Percentiles rank a stretch among this genome's conserved stretches.
These are phyloP conservation scores for Thereva nobilitata DNA, from an alignment of 2,888 invertebrate genomes.

Conservation along the genomic window DNA sequence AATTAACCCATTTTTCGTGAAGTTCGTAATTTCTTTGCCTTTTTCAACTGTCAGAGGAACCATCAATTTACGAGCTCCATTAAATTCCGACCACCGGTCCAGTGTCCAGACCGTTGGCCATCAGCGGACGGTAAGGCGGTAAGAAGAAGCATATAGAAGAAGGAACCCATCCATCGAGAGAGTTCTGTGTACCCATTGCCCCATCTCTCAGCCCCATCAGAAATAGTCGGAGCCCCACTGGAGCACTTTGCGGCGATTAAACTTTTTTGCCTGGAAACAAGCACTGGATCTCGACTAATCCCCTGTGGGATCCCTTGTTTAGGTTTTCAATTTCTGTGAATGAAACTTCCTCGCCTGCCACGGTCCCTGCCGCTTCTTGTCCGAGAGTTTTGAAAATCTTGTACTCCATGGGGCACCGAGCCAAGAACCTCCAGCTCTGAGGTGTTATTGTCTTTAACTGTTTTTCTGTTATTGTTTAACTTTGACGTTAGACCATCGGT, in stretches of 20 bases:
- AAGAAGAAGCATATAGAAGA: background rate
- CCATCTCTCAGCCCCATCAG: too few species aligned
- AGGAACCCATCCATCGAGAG: background rate
- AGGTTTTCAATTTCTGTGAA: slow-evolving; percentile 13
- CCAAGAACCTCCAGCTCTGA: too few species aligned
- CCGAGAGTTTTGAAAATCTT: slow-evolving; percentile 17
- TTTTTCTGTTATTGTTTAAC: slow-evolving; percentile 37
- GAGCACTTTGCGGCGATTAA: too few species aligned
- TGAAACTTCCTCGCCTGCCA: background rate
- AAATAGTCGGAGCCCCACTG: too few species aligned
- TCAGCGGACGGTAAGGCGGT: background rate
- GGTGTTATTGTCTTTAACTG: too few species aligned
- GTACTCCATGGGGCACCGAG: too few species aligned
- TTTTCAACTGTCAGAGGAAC: background rate
- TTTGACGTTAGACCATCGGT: slow-evolving; percentile 30
- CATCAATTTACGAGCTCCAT: slow-evolving; percentile 22
- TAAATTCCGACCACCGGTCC: slow-evolving; percentile 17
- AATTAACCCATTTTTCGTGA: slow-evolving; percentile 26
- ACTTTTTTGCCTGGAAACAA: too few species aligned
- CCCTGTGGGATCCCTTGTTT: background rate
- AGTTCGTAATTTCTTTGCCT: slow-evolving; percentile 1
- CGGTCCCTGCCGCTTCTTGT: background rate
- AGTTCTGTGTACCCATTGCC: too few species aligned
- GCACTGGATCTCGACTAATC: too few species aligned
- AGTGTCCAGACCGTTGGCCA: background rate